These are phyloP conservation scores for Brachionus koreanus DNA, from an alignment of 1,140 invertebrate species.

Conservation along the genomic window DNA sequence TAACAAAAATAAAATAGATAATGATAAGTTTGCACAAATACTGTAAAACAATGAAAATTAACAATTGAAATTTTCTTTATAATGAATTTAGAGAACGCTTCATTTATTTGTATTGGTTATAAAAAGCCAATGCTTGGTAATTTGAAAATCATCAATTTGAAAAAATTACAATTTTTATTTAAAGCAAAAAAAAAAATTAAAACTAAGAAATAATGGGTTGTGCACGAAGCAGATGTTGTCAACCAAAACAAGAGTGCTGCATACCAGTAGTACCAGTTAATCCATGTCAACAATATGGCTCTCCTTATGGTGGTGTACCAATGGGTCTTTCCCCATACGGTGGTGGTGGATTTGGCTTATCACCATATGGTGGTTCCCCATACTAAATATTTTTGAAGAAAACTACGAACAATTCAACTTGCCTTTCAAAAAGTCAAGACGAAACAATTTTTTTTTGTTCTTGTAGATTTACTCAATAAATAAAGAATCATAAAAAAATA, in stretches of 20 bases:
- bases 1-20: not conserved
- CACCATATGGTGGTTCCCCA: not conserved
- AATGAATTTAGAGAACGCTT: not conserved
- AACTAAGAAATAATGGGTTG: not conserved
- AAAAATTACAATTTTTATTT: not conserved
- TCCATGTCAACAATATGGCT: not conserved
- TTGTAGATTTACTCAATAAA: not conserved
- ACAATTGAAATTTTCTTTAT: not conserved
- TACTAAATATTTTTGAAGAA: not conserved
- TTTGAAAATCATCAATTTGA: not conserved
- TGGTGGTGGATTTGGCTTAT: not conserved
- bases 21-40: not conserved
- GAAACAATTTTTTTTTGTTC: not conserved
- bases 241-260: not conserved
- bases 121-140: not conserved
- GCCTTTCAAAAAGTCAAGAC: not conserved
- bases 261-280: not conserved
- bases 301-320: not conserved
- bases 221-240: not conserved
- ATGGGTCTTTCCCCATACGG: not conserved
- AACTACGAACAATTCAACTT: not conserved
- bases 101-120: not conserved
- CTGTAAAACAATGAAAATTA: not conserved
- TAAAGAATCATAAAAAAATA: not conserved
- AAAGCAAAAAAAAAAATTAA: not conserved